Percentiles rank a stretch among this genome's conserved stretches.
Conservation (phyloP, 2,888 invertebrate species). For the Saturnia japonica region DNA sequence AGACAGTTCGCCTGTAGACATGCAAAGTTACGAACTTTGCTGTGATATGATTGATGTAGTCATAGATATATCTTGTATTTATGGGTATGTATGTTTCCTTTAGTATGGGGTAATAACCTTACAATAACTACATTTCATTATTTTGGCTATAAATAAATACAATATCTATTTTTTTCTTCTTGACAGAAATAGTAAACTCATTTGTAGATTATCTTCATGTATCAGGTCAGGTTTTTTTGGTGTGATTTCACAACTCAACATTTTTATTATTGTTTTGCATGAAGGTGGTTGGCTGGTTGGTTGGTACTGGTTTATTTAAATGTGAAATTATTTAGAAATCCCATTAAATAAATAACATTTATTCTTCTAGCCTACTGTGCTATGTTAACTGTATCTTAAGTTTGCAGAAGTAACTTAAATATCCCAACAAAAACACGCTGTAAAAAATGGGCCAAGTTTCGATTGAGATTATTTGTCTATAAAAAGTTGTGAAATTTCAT, state of each 20-base stretch:
- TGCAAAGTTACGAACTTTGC: constrained; percentile 99
- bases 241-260: no score
- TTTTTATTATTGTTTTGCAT: no score
- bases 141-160: background rate
- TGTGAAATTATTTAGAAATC: background rate
- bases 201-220: no score
- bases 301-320: no score
- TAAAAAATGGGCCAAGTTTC: no score
- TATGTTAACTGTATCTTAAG: background rate
- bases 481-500: no score
- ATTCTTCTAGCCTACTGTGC: background rate
- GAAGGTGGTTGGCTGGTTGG: no score
- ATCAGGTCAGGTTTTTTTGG: no score
- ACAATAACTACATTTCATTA: background rate
- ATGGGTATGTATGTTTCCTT: constrained; percentile 86
- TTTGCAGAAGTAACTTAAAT: background rate
- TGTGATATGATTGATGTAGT: constrained; percentile 99
- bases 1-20: constrained; percentile 99
- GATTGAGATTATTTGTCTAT: no score
- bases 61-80: constrained; percentile 99
- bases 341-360: background rate
- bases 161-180: no score
- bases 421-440: no score
- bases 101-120: background rate
- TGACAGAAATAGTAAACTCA: no score